Base-by-base conservation (phyloP, 2,797 vertebrate species). In the Cryptoprocta ferox region DNA sequence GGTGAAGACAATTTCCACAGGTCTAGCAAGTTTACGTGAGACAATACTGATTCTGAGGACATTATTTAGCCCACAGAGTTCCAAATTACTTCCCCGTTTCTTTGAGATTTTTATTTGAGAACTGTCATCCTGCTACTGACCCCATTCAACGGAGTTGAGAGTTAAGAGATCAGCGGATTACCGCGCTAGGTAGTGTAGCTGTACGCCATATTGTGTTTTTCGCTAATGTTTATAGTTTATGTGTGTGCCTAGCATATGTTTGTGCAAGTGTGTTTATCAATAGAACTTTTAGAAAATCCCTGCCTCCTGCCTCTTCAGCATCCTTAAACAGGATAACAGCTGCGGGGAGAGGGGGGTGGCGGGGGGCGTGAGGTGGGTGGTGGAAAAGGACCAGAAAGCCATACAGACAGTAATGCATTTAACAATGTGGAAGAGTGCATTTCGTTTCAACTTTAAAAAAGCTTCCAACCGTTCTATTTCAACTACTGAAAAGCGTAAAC, bases 191-290 rank as follows among this genome's bases (percentile, higher is more conserved):
- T 96, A 93, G 85, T 1, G 53, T 92, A 95, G 95, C 92, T 97
- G 92, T 86, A 91, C 95, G 97, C 98, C 98, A 98, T 98, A 98
- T 98, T 98, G 98, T 98, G 98, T 97, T 98, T 96, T 97, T 95
- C 96, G 96, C 92, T 93, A 71, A 92, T 98, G 97, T 98, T 98
- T 97, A 98, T 82, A 89, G 95, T 97, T 88, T 91, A n/a, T 93
- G 97, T 84, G 94, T 91, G 94, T 78, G 97, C 90, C 88, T 94
- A 89, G 82, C 98, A 97, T 98, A 98, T 98, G 98, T 90, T 89
- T 98, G 65, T 98, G 70, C 97, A 93, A 98, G 97, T 95, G 97
- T 98, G 98, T 98, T 98, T 98, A 98, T 97, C 97, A 98, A 98
- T 96, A 98, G 11, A 97, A 98, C 97, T 98, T 98, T 97, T 89